Percentiles rank a stretch among this genome's conserved stretches.
These are phyloP conservation scores for Notocelia uddmanniana DNA, from an alignment of 2,888 invertebrate genomes.

Conservation along the genomic window DNA sequence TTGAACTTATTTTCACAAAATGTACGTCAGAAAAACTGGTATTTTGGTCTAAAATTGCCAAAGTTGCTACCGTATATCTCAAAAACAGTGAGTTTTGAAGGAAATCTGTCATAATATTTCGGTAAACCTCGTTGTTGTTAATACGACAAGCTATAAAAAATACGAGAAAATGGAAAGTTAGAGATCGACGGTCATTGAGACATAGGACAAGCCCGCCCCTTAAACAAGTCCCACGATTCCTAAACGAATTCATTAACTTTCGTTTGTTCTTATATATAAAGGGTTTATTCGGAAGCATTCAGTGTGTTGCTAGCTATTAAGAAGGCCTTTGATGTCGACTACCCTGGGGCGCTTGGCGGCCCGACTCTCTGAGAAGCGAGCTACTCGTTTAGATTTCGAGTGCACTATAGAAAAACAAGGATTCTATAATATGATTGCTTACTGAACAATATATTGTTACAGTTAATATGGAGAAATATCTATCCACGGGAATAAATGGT, in stretches of 20 bases:
- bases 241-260: slow-evolving; percentile 33
- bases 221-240: neutral
- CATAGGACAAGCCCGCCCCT: too few relatives aligned
- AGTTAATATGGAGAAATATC: neutral
- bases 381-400: slow-evolving; percentile 18
- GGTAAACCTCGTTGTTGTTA: too few relatives aligned
- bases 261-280: slow-evolving; percentile 17
- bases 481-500: neutral
- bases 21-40: too few relatives aligned
- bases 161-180: too few relatives aligned
- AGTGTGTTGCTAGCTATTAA: slow-evolving; percentile 22
- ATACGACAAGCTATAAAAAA: too few relatives aligned
- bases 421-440: neutral
- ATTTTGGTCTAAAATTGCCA: too few relatives aligned
- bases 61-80: too few relatives aligned
- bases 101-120: too few relatives aligned
- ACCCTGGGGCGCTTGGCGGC: slow-evolving; percentile 28
- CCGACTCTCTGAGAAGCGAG: neutral
- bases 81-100: too few relatives aligned
- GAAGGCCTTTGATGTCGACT: slow-evolving; percentile 38
- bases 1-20: too few relatives aligned
- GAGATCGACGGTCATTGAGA: too few relatives aligned
- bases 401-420: slow-evolving; percentile 2
- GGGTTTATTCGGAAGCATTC: slow-evolving; percentile 37
- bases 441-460: neutral